phyloP scores from a whole-genome alignment of 1,140 invertebrate species.

The Sarcophaga peregrina region DNA sequence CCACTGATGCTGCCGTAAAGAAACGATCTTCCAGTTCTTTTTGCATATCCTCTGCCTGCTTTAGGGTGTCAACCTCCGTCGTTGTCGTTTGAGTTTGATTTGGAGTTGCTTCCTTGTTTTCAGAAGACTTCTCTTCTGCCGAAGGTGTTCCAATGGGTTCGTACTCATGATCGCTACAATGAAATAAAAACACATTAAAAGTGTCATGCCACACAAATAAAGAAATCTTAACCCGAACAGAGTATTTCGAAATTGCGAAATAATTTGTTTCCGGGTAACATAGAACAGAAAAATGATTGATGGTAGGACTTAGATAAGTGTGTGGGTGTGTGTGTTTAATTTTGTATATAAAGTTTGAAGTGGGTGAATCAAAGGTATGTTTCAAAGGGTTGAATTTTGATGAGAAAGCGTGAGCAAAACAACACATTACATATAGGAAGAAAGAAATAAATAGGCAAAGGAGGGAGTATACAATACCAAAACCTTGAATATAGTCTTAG shows the following conservation, averaged over 20 bases:
- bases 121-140: constrained; percentile 48
- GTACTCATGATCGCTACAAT: constrained; percentile 88
- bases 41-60: constrained; percentile 44
- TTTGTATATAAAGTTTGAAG: too few relatives aligned
- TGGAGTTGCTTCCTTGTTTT: constrained; percentile 49
- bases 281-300: too few relatives aligned
- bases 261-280: too few relatives aligned
- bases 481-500: not conserved
- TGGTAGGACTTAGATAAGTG: too few relatives aligned
- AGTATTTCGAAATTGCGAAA: too few relatives aligned
- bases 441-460: not conserved
- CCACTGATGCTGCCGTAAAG: constrained; percentile 62
- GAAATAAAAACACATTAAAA: not conserved
- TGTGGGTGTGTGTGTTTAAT: too few relatives aligned
- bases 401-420: too few relatives aligned
- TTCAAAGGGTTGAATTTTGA: too few relatives aligned
- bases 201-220: too few relatives aligned
- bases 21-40: constrained; percentile 49
- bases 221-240: too few relatives aligned
- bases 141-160: constrained; percentile 77
- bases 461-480: constrained; percentile 12
- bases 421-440: too few relatives aligned
- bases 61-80: constrained; percentile 42
- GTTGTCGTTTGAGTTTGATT: constrained; percentile 28
- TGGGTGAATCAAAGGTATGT: too few relatives aligned